Evolutionary conservation across 2,113 vertebrate species (phyloP), one percentile per base, ranked within the genome.

Genomic region (Fregetta grallaria): DNA sequence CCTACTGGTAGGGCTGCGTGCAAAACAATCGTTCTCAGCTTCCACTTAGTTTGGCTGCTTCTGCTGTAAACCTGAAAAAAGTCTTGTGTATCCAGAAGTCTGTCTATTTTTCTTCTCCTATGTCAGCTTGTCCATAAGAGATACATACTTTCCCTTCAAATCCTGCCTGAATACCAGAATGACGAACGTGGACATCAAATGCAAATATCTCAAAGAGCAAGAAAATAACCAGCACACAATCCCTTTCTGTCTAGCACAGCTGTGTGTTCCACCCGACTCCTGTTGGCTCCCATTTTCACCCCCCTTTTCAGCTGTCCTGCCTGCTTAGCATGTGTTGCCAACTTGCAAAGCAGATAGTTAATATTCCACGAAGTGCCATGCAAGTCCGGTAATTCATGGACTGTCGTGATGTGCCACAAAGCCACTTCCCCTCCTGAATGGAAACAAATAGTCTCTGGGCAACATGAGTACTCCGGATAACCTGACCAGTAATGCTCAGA

Each of bases 181-280:
- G 45, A 83, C 2, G 10, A 73, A 88, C 1, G 3, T 3, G 75
- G 49, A 45, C 72, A 70, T 56, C 34, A 59, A 90, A 89, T 29
- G 49, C 66, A 96, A 94, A 92, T 73, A 94, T 13, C 47, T 65
- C 52, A 96, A 95, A 90, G 90, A 95, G 85, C 73, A 95, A 82
- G 90, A 89, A 95, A 96, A 96, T 40, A 94, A 78, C 30, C 68
- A 88, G 11, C 52, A 17, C 63, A 92, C 53, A 91, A 52, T 72
- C 86, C 59, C 56, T 34, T 84, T 89, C 95, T 94, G 90, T 94
- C 70, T 68, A 47, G 11, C n/a, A 4, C 32, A 72, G 73, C 67
- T 67, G 70, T 29, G 38, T 83, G 38, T 80, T 53, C 88, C 77
- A 80, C 32, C 29, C 50, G 55, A 20, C 34, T 90, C 55, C 20